Base-by-base conservation (phyloP, 2,113 vertebrate genomes). In the Neoarius graeffei region DNA sequence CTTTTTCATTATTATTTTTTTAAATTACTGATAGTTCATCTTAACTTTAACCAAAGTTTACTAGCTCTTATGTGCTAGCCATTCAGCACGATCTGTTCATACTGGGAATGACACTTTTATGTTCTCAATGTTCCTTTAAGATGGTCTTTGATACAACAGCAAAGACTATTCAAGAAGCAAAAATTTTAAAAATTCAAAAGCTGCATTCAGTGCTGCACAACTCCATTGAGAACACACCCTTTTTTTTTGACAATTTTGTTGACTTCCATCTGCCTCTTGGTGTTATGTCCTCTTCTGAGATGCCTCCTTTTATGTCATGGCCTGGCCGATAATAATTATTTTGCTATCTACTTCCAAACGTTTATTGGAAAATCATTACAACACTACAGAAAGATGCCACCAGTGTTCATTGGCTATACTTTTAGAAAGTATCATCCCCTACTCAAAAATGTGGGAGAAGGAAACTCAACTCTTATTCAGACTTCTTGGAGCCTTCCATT, bases 231-330 rank as follows among this genome's bases (percentile, higher is more conserved):
- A 64, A 30, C 66, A 67, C 9, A 11, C 42, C 42, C n/a, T 52
- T 59, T 59, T 59, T 59, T 17, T 76, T 50, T 67, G 66, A 59
- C 57, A 81, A 57, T 42, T 42, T 42, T 42, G 42, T 42, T 42
- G 62, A 86, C 84, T 84, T 88, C 67, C 71, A 77, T 88, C 81
- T 88, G 30, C 60, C 73, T 88, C 64, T 84, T 66, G 83, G 23
- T 86, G 71, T 79, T 60, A 83, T 48, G 81, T 86, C 84, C 62
- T 84, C 73, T 88, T 82, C 79, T 84, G 56, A 13, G 25, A 73
- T 54, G 59, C 66, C 27, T 30, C 27, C 67, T 42, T 15, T 30
- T 14, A 1, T 69, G n/a, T 30, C n/a, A 30, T 30, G 4, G 67
- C 5, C 67, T 69, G 14, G 67, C 67, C 4, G 15, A 35, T 81